Conservation (phyloP, 2,888 invertebrate species). For the Agonum fuliginosum region DNA sequence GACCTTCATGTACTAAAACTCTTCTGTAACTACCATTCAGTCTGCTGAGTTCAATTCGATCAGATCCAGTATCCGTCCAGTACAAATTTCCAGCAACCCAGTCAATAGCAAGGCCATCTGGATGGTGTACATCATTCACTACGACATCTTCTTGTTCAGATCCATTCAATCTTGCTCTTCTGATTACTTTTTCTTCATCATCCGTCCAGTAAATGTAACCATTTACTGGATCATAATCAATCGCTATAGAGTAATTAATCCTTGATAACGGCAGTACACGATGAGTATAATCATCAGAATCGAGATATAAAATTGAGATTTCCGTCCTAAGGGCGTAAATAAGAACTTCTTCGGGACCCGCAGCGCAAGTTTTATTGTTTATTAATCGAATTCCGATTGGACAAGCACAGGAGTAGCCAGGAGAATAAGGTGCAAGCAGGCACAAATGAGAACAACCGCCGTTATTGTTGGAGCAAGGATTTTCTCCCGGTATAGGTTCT, state of each 20-base stretch:
- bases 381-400: conserved; percentile 85
- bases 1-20: conserved; percentile 62
- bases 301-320: conserved; percentile 89
- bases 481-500: conserved; percentile 74
- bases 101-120: conserved; percentile 93
- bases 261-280: conserved; percentile 66
- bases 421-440: conserved; percentile 81
- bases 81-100: conserved; percentile 91
- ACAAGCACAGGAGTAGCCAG: conserved; percentile 87
- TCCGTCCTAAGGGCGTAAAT: conserved; percentile 88
- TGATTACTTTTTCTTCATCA: conserved; percentile 85
- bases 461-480: conserved; percentile 84
- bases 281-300: conserved; percentile 88
- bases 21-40: conserved; percentile 85
- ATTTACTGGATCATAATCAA: conserved; percentile 91
- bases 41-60: conserved; percentile 91
- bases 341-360: conserved; percentile 85
- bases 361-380: conserved; percentile 81
- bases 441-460: conserved; percentile 93
- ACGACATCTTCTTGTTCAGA: conserved; percentile 72
- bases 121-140: conserved; percentile 84
- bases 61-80: conserved; percentile 93
- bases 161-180: conserved; percentile 86
- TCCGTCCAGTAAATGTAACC: conserved; percentile 94
- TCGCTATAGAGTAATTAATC: conserved; percentile 88